Percentiles rank a stretch among this genome's conserved stretches.
These are phyloP conservation scores for Mycalesis mineus DNA, from an alignment of 2,888 invertebrate genomes.

Conservation along the genomic window DNA sequence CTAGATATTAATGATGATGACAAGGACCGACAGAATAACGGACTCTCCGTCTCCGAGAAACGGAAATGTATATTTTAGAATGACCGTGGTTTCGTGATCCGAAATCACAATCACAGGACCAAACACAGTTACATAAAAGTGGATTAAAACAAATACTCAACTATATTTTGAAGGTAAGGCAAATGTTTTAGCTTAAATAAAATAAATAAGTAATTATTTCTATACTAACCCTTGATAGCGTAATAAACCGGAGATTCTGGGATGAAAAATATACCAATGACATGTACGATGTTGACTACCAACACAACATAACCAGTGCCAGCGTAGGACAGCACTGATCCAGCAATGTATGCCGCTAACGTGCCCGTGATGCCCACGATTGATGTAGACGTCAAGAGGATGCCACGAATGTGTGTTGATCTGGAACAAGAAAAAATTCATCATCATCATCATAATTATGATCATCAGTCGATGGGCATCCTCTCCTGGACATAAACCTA, in stretches of 20 bases:
- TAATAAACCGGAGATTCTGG: slow-evolving; percentile 48
- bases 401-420: slow-evolving; percentile 46
- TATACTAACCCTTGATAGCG: slow-evolving; percentile 41
- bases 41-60: too few species aligned
- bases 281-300: slow-evolving; percentile 36
- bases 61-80: too few species aligned
- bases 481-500: too few species aligned
- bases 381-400: slow-evolving; percentile 40
- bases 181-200: not conserved
- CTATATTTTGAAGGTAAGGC: too few species aligned
- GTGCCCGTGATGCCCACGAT: slow-evolving; percentile 45
- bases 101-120: too few species aligned
- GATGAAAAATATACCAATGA: slow-evolving; percentile 41
- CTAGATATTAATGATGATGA: too few species aligned
- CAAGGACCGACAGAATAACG: too few species aligned
- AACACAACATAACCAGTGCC: slow-evolving; percentile 40
- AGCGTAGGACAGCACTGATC: slow-evolving; percentile 41
- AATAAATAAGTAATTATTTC: not conserved
- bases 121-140: too few species aligned
- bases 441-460: too few species aligned
- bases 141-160: too few species aligned
- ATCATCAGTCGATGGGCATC: too few species aligned
- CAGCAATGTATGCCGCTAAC: slow-evolving; percentile 39
- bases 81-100: too few species aligned
- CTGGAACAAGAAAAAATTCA: slow-evolving; percentile 34